A percentile compares a stretch with the other conserved stretches of the same genome.
phyloP scores from a whole-genome alignment of 2,113 vertebrate genomes.

The Prionailurus viverrinus region DNA sequence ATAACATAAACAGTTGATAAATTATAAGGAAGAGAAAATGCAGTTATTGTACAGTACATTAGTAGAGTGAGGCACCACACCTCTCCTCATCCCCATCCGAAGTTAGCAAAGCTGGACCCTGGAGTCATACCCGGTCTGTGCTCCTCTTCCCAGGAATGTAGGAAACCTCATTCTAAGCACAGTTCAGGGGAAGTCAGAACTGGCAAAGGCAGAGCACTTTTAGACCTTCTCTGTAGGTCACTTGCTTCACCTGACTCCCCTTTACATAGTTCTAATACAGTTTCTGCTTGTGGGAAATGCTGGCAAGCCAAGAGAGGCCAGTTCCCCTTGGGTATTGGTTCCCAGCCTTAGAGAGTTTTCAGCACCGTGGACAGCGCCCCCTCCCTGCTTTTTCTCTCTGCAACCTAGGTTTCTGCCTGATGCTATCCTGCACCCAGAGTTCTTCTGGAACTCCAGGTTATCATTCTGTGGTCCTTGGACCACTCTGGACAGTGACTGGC shows the following conservation, averaged over 20 bases:
- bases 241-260: not conserved
- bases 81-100: not conserved
- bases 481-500: not conserved
- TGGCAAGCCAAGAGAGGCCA: not conserved
- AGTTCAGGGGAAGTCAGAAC: not conserved
- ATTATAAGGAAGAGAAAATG: not conserved
- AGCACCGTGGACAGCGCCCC: not conserved
- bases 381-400: not conserved
- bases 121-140: not conserved
- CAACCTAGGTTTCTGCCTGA: not conserved
- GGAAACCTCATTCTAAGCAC: not conserved
- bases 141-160: not conserved
- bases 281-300: not conserved
- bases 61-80: not conserved
- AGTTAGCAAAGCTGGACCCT: not conserved
- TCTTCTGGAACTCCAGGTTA: not conserved
- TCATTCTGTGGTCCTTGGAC: not conserved
- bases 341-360: not conserved
- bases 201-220: not conserved
- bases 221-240: not conserved
- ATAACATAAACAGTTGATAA: not conserved
- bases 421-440: not conserved
- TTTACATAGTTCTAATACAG: not conserved
- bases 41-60: not conserved
- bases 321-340: not conserved